Conservation (phyloP, 2,797 vertebrate species). For the Fringilla coelebs region DNA sequence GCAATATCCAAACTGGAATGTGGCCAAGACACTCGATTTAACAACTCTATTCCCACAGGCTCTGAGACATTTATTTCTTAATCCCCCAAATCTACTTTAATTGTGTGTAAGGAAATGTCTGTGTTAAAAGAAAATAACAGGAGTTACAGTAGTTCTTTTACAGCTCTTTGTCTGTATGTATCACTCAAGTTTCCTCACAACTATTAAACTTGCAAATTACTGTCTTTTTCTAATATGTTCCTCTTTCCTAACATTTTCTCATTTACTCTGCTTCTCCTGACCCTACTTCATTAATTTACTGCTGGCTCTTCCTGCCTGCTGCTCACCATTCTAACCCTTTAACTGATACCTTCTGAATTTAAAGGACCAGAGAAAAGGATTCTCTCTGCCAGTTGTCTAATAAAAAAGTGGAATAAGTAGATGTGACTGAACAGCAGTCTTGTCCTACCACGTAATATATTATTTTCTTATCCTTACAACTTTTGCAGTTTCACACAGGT, state of each 20-base stretch:
- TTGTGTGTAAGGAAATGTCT: conserved; percentile 21
- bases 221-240: not conserved
- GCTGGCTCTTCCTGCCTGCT: not conserved
- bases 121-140: not conserved
- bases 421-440: not conserved
- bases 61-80: conserved; percentile 32
- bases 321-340: not conserved
- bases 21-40: not conserved
- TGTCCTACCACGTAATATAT: not conserved
- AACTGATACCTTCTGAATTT: not conserved
- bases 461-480: not conserved
- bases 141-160: not conserved
- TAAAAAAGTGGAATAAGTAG: not conserved
- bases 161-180: not conserved
- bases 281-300: not conserved
- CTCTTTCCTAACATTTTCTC: conserved; percentile 17
- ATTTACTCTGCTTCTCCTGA: not conserved
- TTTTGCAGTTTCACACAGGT: not conserved
- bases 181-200: not conserved
- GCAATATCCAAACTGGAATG: not conserved
- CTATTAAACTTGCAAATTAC: not conserved
- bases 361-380: not conserved
- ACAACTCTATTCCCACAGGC: not conserved
- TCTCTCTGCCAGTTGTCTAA: not conserved
- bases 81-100: conserved; percentile 34